Percentiles rank a stretch among this genome's conserved stretches.
These are phyloP conservation scores for Celastrina argiolus DNA, from an alignment of 2,888 invertebrate species.

Conservation along the genomic window DNA sequence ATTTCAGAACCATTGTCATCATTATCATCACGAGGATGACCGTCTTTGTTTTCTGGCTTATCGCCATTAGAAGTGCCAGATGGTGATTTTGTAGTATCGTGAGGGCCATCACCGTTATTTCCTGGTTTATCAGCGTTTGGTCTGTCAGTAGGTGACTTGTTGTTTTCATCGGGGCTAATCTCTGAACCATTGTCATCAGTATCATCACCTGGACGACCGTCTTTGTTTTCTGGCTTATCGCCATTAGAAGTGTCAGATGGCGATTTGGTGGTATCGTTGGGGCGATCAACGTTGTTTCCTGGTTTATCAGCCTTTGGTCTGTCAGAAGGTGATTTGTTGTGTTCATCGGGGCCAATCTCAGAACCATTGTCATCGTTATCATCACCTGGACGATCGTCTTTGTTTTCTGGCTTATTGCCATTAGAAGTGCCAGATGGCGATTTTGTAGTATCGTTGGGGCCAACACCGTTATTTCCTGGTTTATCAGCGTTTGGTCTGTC, in stretches of 20 bases:
- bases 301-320: neutral
- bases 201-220: neutral
- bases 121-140: neutral
- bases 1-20: neutral
- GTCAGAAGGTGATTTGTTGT: neutral
- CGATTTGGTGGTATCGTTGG: neutral
- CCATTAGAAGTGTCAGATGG: neutral
- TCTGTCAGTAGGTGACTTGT: neutral
- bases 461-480: neutral
- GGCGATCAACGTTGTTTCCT: neutral
- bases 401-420: neutral
- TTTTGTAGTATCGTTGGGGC: neutral
- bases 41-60: neutral
- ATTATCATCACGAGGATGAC: neutral
- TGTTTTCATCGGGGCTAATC: neutral
- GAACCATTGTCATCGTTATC: neutral
- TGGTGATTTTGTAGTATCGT: neutral
- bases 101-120: neutral
- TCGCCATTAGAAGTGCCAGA: neutral
- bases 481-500: neutral
- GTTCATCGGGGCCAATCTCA: neutral
- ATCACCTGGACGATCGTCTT: neutral
- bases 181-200: neutral
- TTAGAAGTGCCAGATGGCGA: neutral
- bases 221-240: neutral